Base-by-base conservation (phyloP, 1,140 invertebrate species). In the Sitobion miscanthi region DNA sequence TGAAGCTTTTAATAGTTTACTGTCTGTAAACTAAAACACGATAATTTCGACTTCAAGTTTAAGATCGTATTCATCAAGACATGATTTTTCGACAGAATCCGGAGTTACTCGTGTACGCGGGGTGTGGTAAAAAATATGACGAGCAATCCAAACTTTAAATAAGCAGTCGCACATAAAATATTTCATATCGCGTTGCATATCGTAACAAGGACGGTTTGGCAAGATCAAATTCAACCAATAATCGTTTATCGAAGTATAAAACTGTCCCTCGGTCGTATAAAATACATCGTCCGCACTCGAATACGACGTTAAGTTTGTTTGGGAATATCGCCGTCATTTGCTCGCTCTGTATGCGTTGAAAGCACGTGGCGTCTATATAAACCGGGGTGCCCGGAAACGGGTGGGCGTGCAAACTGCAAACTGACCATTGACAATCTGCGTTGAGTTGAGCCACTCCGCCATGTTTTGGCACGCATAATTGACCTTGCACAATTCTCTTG, bases 361-460 rank as follows among this genome's bases (percentile, higher is more conserved):
- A 91, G 90, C 57, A 77, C 90, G 90, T 83, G 90, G 90, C 42
- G 62, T 77, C n/a, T 6, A 20, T 9, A 52, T 35, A n/a, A 35
- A 82, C 49, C n/a, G 82, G 91, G 49, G 47, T 47, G 42, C 42
- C 69, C 69, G 90, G 62, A 91, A 91, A 82, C 91, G 69, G 91
- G 91, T 85, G 82, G 69, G 91, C 91, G 82, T 83, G 77, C 69
- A n/a, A 89, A 89, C 88, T 45, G 90, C 90, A 42, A 93, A 93
- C 91, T 93, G 91, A 93, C 91, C 91, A 85, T 14, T 85, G 91
- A 52, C 91, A 93, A 93, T 86, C 49, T 57, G 82, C 17, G 49
- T 38, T 2, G 47, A 57, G 91, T 93, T 82, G 14, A 49, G 20
- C 91, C 47, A 69, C 54, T 52, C 89, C 89, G 57, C 89, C 77